Percentiles rank a stretch among this genome's conserved stretches.
phyloP scores from a whole-genome alignment of 2,113 vertebrate species.

The Cyprinodon variegatus region DNA sequence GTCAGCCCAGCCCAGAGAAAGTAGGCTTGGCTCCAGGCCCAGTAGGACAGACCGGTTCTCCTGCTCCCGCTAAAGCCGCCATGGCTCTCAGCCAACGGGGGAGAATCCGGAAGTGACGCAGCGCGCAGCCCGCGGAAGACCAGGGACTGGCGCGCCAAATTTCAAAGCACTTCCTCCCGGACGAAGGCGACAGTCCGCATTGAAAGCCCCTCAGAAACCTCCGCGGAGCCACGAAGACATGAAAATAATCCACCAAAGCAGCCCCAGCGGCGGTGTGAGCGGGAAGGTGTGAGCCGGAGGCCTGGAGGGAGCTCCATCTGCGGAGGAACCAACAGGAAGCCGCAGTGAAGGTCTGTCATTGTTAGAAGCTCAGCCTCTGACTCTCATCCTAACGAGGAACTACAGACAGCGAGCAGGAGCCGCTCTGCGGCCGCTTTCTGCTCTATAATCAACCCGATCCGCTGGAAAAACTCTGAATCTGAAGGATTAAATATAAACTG shows the following conservation, averaged over 20 bases:
- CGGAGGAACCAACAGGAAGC: background rate
- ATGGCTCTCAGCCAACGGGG: conserved; percentile 52
- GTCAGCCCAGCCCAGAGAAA: background rate
- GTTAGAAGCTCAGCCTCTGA: conserved; percentile 46
- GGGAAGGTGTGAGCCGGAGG: accelerated
- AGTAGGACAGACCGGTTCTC: background rate
- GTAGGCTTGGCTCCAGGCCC: background rate
- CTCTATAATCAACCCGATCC: accelerated
- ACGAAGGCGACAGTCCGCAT: conserved; percentile 23
- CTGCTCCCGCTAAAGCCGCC: conserved; percentile 44
- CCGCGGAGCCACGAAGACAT: background rate
- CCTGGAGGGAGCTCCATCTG: accelerated
- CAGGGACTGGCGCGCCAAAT: conserved; percentile 81
- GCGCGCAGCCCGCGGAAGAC: conserved; percentile 63
- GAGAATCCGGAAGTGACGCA: conserved; percentile 70
- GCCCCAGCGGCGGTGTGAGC: accelerated
- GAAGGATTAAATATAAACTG: accelerated
- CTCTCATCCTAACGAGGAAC: conserved; percentile 34
- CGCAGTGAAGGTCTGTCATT: background rate
- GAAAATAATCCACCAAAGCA: background rate
- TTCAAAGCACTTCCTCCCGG: conserved; percentile 87
- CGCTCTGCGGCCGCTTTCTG: accelerated
- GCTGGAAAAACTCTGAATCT: accelerated
- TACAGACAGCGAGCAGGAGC: conserved; percentile 38
- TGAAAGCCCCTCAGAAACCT: conserved; percentile 4